Conservation (phyloP, 1,140 invertebrate species). For the Ylistrum balloti region DNA sequence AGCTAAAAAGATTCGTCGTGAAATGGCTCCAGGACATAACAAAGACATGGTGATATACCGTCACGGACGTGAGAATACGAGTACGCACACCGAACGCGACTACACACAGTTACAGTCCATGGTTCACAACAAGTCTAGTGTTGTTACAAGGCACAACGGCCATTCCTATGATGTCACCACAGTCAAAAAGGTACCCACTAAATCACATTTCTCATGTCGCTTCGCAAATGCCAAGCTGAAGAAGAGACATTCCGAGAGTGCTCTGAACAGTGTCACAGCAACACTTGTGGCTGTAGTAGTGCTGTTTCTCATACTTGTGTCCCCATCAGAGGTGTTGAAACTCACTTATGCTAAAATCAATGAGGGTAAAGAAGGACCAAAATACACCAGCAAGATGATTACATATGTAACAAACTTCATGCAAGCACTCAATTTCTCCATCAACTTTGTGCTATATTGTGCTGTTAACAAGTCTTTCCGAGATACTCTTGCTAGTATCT, state of each 20-base stretch:
- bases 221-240: slow-evolving; percentile 48
- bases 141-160: not conserved
- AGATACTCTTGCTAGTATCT: slow-evolving; percentile 72
- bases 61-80: slow-evolving; percentile 44
- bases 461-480: slow-evolving; percentile 81
- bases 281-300: slow-evolving; percentile 80
- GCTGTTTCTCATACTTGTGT: slow-evolving; percentile 80
- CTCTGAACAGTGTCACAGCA: slow-evolving; percentile 80
- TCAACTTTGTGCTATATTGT: slow-evolving; percentile 81
- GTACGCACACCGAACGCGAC: slow-evolving; percentile 39
- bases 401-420: slow-evolving; percentile 79
- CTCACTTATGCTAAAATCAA: slow-evolving; percentile 67
- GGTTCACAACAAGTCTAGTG: not conserved
- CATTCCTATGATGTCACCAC: not conserved
- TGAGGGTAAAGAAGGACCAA: slow-evolving; percentile 44
- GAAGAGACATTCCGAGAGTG: slow-evolving; percentile 69
- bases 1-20: slow-evolving; percentile 73
- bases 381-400: slow-evolving; percentile 68
- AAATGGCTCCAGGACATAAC: slow-evolving; percentile 70
- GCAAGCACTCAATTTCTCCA: slow-evolving; percentile 81
- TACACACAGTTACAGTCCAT: slow-evolving; percentile 41
- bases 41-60: slow-evolving; percentile 49
- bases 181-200: not conserved
- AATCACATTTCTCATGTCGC: not conserved
- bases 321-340: slow-evolving; percentile 79